phyloP scores from a whole-genome alignment of 2,797 vertebrate species.

The Petrocephalus sullivani region DNA sequence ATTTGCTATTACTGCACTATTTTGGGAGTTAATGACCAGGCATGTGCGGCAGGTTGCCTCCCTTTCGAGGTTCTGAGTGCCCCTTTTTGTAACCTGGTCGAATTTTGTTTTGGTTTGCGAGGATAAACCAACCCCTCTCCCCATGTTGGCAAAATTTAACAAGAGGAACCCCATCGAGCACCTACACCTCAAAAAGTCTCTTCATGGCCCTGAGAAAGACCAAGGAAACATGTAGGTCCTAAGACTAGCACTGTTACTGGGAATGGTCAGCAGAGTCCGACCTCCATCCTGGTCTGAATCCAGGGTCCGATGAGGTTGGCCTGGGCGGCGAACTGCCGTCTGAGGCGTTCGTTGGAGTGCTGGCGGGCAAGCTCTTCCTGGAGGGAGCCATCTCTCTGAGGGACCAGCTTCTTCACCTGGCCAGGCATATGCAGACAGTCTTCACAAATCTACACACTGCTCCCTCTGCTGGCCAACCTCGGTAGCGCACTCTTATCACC shows the following conservation, averaged over 20 bases:
- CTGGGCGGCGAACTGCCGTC: slow-evolving; percentile 70
- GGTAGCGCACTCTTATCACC: neutral
- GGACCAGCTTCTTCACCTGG: slow-evolving; percentile 42
- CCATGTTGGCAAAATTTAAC: neutral
- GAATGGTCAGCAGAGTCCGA: slow-evolving; percentile 24
- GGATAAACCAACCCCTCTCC: neutral
- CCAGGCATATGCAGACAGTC: neutral
- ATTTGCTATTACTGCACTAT: neutral
- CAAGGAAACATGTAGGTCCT: neutral
- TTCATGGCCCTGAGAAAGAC: neutral
- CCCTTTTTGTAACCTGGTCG: neutral
- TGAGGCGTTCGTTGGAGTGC: slow-evolving; percentile 64
- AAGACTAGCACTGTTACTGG: neutral
- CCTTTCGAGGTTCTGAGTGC: neutral
- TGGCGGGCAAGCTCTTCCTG: slow-evolving; percentile 74
- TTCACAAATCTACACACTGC: neutral
- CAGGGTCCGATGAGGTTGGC: slow-evolving; percentile 74
- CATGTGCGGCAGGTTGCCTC: neutral
- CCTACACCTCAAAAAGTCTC: neutral
- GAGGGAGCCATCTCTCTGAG: slow-evolving; percentile 68
- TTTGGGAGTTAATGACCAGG: neutral
- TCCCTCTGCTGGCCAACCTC: neutral
- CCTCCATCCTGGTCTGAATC: slow-evolving; percentile 81
- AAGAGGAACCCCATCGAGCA: neutral
- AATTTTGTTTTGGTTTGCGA: neutral